These are phyloP conservation scores for Myotis daubentonii DNA, from an alignment of 2,797 vertebrate species.

Conservation along the genomic window DNA sequence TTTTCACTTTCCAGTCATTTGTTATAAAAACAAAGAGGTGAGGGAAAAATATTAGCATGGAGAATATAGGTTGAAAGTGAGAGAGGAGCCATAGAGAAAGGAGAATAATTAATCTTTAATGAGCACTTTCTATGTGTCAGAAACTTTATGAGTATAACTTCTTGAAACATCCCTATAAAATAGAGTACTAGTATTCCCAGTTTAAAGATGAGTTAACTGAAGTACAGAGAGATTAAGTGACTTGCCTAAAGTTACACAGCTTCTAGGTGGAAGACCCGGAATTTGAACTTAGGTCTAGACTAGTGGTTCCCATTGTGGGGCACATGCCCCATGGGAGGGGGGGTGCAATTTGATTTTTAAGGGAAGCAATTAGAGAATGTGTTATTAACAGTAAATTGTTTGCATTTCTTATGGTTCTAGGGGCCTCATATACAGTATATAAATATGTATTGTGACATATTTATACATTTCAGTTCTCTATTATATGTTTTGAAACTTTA, in stretches of 20 bases:
- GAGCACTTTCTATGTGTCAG: neutral
- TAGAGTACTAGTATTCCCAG: neutral
- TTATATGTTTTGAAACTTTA: too few species aligned
- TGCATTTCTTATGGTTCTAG: too few species aligned
- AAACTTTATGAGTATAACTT: neutral
- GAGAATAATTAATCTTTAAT: neutral
- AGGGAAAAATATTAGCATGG: constrained; percentile 13
- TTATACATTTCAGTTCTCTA: too few species aligned
- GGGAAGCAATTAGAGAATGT: too few species aligned
- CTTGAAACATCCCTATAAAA: neutral
- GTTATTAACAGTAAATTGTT: too few species aligned
- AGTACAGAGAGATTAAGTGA: neutral
- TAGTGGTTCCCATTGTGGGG: too few species aligned
- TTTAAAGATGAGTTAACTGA: constrained; percentile 33
- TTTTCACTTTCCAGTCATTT: neutral
- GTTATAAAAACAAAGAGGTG: neutral
- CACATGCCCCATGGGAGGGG: too few species aligned
- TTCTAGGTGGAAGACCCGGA: neutral
- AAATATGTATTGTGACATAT: too few species aligned
- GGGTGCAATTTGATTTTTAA: too few species aligned
- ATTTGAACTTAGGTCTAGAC: constrained; percentile 25
- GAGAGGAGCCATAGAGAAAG: neutral
- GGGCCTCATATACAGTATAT: too few species aligned
- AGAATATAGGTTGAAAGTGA: neutral
- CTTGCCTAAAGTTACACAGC: neutral